phyloP scores from a whole-genome alignment of 2,888 invertebrate species.

The Agapostemon virescens region DNA sequence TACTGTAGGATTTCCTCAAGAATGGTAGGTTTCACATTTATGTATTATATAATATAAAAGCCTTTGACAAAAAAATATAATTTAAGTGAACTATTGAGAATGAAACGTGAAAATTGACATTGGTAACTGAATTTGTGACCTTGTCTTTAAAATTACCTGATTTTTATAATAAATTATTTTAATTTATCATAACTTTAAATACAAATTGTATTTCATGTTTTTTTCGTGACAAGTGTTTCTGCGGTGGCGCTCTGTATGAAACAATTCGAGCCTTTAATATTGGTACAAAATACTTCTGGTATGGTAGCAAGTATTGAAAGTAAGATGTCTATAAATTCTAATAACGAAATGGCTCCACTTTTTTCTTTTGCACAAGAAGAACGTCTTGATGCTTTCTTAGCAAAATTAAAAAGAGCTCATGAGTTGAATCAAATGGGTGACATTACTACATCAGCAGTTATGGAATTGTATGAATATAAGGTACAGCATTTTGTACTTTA shows the following conservation, averaged over 20 bases:
- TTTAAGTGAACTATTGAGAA: constrained; percentile 7
- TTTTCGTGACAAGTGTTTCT: constrained; percentile 54
- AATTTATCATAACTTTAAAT: constrained; percentile 33
- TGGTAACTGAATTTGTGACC: not conserved
- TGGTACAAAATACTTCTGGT: constrained; percentile 70
- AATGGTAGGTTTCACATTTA: constrained; percentile 72
- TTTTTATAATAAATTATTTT: constrained; percentile 26
- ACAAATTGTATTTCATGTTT: constrained; percentile 46
- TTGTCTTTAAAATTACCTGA: not conserved
- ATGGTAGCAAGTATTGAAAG: constrained; percentile 37
- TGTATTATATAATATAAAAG: not conserved
- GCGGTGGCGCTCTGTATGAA: constrained; percentile 76
- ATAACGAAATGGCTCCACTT: constrained; percentile 74
- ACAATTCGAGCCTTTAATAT: constrained; percentile 75
- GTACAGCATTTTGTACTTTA: constrained; percentile 54
- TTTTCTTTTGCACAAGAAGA: constrained; percentile 81
- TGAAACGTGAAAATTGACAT: not conserved
- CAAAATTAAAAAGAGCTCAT: constrained; percentile 80
- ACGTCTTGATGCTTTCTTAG: constrained; percentile 82
- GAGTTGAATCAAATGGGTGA: constrained; percentile 82
- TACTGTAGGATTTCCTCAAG: constrained; percentile 77
- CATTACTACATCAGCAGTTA: constrained; percentile 85
- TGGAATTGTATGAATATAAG: constrained; percentile 88
- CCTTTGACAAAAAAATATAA: not conserved
- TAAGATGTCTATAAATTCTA: constrained; percentile 40